Evolutionary conservation across 2,113 vertebrate genomes (phyloP).

Genomic region (Melanotaenia duboulayi): DNA sequence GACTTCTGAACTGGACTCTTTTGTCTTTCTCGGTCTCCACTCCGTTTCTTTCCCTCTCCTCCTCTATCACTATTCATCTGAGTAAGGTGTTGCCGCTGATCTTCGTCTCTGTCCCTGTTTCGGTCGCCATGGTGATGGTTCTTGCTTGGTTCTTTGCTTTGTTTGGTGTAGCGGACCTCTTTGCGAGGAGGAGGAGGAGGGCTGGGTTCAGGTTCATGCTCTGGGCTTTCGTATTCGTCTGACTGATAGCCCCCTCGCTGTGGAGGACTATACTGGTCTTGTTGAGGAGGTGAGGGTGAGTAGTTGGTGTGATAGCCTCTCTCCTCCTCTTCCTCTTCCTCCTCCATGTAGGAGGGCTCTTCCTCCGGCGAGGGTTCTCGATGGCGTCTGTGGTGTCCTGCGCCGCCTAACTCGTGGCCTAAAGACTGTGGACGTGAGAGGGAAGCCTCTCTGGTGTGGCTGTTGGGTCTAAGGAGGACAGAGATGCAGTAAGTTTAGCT

Average conservation of each 20-base stretch:
- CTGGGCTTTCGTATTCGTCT: conserved; percentile 82
- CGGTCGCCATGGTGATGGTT: conserved; percentile 68
- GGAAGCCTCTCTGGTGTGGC: conserved; percentile 66
- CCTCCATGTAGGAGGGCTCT: conserved; percentile 64
- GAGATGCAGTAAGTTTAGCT: background rate
- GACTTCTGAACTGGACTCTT: conserved; percentile 71
- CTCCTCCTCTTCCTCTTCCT: conserved; percentile 81
- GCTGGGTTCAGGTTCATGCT: conserved; percentile 77
- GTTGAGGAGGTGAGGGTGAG: conserved; percentile 84
- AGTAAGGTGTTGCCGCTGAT: conserved; percentile 51
- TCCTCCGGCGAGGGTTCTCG: conserved; percentile 82
- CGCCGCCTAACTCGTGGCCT: conserved; percentile 26
- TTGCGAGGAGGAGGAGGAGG: conserved; percentile 48
- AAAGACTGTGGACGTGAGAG: conserved; percentile 60
- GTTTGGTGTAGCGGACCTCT: conserved; percentile 71
- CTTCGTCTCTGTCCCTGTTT: conserved; percentile 57
- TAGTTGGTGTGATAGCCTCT: conserved; percentile 84
- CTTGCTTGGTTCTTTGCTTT: conserved; percentile 69
- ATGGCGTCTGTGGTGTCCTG: conserved; percentile 77
- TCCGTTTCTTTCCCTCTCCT: conserved; percentile 69
- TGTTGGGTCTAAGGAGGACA: conserved; percentile 65
- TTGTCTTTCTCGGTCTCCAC: conserved; percentile 74
- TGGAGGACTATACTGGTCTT: conserved; percentile 80
- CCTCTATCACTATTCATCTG: conserved; percentile 40
- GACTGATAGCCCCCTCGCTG: conserved; percentile 78